These are phyloP conservation scores for Drosophila auraria DNA, from an alignment of 1,140 invertebrate species.

Conservation along the genomic window DNA sequence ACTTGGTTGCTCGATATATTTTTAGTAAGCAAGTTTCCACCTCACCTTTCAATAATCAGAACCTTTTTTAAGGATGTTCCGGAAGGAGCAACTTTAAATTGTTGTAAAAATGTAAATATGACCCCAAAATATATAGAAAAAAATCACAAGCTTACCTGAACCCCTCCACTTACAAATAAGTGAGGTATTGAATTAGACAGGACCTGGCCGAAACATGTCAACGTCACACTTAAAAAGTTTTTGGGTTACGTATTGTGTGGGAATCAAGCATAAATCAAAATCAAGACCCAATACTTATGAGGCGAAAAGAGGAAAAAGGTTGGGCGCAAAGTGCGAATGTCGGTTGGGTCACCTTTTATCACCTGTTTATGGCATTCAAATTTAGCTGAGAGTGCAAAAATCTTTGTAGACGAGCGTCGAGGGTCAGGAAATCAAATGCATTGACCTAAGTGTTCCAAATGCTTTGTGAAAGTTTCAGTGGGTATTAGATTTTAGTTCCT, in stretches of 20 bases:
- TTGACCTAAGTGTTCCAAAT: conserved; percentile 7
- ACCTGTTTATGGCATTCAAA: conserved; percentile 50
- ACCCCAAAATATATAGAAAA: background rate
- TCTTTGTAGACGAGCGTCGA: conserved; percentile 4
- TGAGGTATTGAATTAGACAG: background rate
- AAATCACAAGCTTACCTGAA: background rate
- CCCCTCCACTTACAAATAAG: background rate
- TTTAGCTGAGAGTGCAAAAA: conserved; percentile 44
- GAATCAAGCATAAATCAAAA: conserved; percentile 15
- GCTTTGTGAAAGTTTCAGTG: background rate
- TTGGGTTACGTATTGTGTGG: conserved; percentile 20
- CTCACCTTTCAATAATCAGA: conserved; percentile 2
- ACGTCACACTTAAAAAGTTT: conserved; percentile 38
- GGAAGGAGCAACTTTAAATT: background rate
- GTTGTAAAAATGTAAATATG: background rate
- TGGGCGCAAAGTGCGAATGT: conserved; percentile 40
- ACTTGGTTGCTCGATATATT: background rate
- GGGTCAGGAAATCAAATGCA: conserved; percentile 11
- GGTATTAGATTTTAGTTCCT: background rate
- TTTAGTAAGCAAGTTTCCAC: background rate
- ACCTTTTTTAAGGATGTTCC: background rate
- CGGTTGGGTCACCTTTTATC: conserved; percentile 41
- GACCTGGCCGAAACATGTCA: conserved; percentile 16
- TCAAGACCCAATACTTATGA: conserved; percentile 1
- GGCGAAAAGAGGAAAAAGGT: conserved; percentile 16